Conservation (phyloP, 2,113 vertebrate genomes). For the Lepisosteus osseus region DNA sequence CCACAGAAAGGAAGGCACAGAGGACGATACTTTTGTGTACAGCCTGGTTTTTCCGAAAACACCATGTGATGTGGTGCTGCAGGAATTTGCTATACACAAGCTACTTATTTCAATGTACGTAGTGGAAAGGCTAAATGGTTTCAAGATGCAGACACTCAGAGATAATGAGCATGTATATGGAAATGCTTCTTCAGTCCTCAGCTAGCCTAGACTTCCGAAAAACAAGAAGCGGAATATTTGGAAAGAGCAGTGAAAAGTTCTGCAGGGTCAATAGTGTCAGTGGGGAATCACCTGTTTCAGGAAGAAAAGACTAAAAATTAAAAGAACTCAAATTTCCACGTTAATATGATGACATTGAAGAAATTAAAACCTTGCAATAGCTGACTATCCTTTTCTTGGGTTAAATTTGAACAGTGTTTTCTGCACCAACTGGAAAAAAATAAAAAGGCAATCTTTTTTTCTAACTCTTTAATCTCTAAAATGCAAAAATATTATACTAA, state of each 20-base stretch:
- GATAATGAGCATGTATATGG: not conserved
- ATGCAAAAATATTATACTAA: too few relatives aligned
- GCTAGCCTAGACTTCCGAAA: too few relatives aligned
- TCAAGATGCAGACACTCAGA: not conserved
- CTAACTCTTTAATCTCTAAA: too few relatives aligned
- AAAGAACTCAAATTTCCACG: not conserved
- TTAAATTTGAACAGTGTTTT: slow-evolving; percentile 32
- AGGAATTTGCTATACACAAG: not conserved
- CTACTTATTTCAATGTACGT: not conserved
- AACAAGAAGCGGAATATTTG: not conserved
- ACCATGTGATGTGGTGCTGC: not conserved
- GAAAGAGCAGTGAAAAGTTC: too few relatives aligned
- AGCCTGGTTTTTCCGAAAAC: not conserved
- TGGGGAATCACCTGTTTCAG: too few relatives aligned
- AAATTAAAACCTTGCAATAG: slow-evolving; percentile 14
- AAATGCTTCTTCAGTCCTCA: not conserved
- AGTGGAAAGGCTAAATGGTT: not conserved
- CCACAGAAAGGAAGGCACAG: not conserved
- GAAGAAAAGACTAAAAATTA: too few relatives aligned
- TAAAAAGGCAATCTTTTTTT: slow-evolving; percentile 6
- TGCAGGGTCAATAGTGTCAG: too few relatives aligned
- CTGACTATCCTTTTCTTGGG: slow-evolving; percentile 33
- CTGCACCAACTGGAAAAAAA: slow-evolving; percentile 26
- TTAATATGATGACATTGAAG: slow-evolving; percentile 21
- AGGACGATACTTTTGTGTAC: not conserved